Conservation (phyloP, 2,797 vertebrate genomes). For the Tolypeutes matacus region DNA sequence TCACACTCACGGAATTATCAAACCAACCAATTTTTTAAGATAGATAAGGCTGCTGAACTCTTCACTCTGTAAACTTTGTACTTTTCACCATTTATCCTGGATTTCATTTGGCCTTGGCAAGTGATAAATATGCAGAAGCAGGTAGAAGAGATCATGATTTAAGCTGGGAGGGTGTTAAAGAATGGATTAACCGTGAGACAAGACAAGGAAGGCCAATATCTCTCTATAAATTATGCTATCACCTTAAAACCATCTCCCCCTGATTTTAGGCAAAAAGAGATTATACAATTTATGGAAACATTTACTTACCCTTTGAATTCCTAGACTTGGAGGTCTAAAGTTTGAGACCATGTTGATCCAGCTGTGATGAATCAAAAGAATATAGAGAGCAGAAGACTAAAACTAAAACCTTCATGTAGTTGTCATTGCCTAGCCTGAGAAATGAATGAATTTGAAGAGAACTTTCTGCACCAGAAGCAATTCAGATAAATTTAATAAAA, state of each 20-base stretch:
- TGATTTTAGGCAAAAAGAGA: background rate
- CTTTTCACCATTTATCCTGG: background rate
- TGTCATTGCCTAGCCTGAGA: slow-evolving; percentile 49
- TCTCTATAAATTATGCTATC: background rate
- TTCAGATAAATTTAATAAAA: slow-evolving; percentile 73
- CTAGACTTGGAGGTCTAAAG: background rate
- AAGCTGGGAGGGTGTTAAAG: background rate
- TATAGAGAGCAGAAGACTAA: background rate
- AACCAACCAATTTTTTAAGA: slow-evolving; percentile 18
- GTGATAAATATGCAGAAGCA: background rate
- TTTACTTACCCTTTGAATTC: background rate
- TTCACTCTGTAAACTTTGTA: background rate
- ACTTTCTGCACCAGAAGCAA: slow-evolving; percentile 53
- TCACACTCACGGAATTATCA: background rate
- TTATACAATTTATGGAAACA: background rate
- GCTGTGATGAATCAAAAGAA: slow-evolving; percentile 36
- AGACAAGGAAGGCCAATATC: background rate
- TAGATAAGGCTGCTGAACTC: background rate
- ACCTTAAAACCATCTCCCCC: slow-evolving; percentile 6
- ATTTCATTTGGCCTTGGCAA: background rate
- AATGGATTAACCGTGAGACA: background rate
- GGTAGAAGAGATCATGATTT: background rate
- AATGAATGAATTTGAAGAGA: slow-evolving; percentile 58
- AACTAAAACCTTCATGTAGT: background rate
- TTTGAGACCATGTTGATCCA: slow-evolving; percentile 35